phyloP scores from a whole-genome alignment of 2,113 vertebrate species.

The Hystrix cristata region DNA sequence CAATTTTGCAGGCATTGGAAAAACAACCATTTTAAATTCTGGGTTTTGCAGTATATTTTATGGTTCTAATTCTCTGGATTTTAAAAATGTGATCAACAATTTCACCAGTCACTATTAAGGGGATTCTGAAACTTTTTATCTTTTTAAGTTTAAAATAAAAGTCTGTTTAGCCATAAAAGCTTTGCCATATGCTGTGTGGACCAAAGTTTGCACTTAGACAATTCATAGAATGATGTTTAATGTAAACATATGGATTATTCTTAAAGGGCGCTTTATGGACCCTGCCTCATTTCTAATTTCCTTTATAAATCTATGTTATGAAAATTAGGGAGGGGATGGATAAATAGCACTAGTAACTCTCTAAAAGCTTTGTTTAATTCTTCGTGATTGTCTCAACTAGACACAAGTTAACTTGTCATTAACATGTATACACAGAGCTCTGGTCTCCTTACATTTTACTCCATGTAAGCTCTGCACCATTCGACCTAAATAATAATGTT shows the following conservation, averaged over 20 bases:
- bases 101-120: slow-evolving; percentile 79
- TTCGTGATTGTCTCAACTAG: slow-evolving; percentile 73
- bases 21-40: slow-evolving; percentile 97
- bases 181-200: neutral
- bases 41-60: slow-evolving; percentile 90
- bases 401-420: slow-evolving; percentile 75
- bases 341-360: slow-evolving; percentile 65
- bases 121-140: slow-evolving; percentile 75
- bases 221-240: slow-evolving; percentile 56
- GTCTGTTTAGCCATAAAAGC: slow-evolving; percentile 55
- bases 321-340: slow-evolving; percentile 76
- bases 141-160: slow-evolving; percentile 84
- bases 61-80: slow-evolving; percentile 88
- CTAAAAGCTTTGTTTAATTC: slow-evolving; percentile 82
- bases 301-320: slow-evolving; percentile 79
- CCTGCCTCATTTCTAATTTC: slow-evolving; percentile 76
- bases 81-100: slow-evolving; percentile 87
- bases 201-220: slow-evolving; percentile 78
- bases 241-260: slow-evolving; percentile 67
- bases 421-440: slow-evolving; percentile 55
- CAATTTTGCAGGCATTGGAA: slow-evolving; percentile 97
- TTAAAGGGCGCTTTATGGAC: slow-evolving; percentile 75
- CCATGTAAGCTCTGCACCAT: slow-evolving; percentile 11
- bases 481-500: slow-evolving; percentile 55
- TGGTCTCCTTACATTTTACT: neutral